phyloP scores from a whole-genome alignment of 2,888 invertebrate genomes.

The Brachylomia viminalis region DNA sequence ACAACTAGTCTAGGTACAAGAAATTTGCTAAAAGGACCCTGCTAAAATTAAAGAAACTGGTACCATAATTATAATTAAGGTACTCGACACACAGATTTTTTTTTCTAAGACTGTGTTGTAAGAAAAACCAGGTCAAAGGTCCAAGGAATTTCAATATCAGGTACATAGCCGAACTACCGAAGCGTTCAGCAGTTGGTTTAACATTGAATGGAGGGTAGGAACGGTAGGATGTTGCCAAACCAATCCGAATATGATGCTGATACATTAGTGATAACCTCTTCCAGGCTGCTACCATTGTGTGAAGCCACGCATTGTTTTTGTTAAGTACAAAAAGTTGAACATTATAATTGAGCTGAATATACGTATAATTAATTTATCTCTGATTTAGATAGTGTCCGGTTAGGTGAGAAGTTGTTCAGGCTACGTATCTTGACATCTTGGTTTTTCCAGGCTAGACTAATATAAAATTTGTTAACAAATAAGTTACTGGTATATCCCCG shows the following conservation, averaged over 20 bases:
- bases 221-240: conserved; percentile 72
- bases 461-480: background rate
- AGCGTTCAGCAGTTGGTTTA: conserved; percentile 69
- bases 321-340: conserved; percentile 44
- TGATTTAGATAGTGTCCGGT: conserved; percentile 45
- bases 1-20: too few relatives aligned
- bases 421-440: conserved; percentile 6
- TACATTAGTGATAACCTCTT: conserved; percentile 69
- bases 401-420: conserved; percentile 42
- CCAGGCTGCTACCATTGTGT: conserved; percentile 65
- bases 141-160: conserved; percentile 58
- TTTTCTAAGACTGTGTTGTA: background rate
- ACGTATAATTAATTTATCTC: conserved; percentile 32
- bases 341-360: conserved; percentile 53
- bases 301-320: conserved; percentile 67
- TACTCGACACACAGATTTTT: background rate
- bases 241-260: conserved; percentile 70
- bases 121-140: conserved; percentile 53
- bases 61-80: too few relatives aligned
- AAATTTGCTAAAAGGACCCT: background rate
- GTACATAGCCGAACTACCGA: conserved; percentile 40
- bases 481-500: background rate
- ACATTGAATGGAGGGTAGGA: conserved; percentile 73
- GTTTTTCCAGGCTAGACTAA: conserved; percentile 28
- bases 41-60: background rate